Evolutionary conservation across 2,113 vertebrate species (phyloP), one percentile per base, ranked within the genome.

Genomic region (Setophaga kirtlandii): DNA sequence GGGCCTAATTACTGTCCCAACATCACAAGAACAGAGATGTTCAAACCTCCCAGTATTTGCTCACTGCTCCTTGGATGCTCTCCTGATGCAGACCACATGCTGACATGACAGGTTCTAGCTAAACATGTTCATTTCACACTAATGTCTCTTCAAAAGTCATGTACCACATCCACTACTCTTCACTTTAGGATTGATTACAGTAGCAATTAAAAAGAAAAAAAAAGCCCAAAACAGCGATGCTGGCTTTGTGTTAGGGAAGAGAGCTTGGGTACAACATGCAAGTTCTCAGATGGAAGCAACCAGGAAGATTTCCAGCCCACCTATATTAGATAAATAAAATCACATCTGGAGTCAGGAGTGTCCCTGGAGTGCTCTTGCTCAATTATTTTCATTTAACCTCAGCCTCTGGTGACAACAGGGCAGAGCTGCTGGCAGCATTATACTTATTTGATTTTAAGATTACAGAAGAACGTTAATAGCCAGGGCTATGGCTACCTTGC

Each of bases 61-160:
- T 71, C n/a, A 18, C 11, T 7, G 6, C 39, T 63, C 52, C 15
- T 47, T 41, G 31, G 41, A 65, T 53, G 46, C 56, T 85, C 12
- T 42, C 21, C 46, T 60, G 55, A n/a, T 30, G 23, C 67, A 73
- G 58, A 68, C 41, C 37, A 42, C n/a, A 6, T 4, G n/a, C 28
- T 81, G 69, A 84, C 42, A 14, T 11, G n/a, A 58, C 3, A 12
- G 35, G 16, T 64, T 82, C 58, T 58, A 20, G 42, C 31, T 39
- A 74, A 77, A 88, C 3, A 18, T 0, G 0, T 12, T 39, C 14
- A 33, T 56, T 42, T 68, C 58, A 64, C 58, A 22, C 2, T 3
- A 73, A 52, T 21, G 12, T 8, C 52, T 65, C 70, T 44, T 75
- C 63, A 28, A 30, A 60, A 84, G 23, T 58, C 39, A 14, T 3